Conservation (phyloP, 53 echinoderm and acorn worm genomes). For the Zoroaster sp. region DNA sequence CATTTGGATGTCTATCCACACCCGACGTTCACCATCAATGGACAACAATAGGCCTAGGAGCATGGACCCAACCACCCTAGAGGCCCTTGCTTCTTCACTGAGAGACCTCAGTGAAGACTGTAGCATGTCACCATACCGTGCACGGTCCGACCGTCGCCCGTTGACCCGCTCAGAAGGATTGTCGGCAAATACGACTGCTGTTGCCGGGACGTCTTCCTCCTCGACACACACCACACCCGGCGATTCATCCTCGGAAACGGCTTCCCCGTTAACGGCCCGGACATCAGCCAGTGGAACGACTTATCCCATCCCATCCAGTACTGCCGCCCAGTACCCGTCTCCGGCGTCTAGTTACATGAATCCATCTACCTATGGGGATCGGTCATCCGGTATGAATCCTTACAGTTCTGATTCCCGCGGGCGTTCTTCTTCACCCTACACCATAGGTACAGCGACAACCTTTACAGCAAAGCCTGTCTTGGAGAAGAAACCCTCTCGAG, state of each 20-base stretch:
- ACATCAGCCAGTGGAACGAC: background rate
- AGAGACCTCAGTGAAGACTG: constrained; percentile 53
- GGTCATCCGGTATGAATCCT: background rate
- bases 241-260: constrained; percentile 37
- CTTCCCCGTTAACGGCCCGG: constrained; percentile 2
- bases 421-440: constrained; percentile 30
- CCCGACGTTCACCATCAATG: constrained; percentile 33
- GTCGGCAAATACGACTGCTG: background rate
- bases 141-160: constrained; percentile 33
- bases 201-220: background rate
- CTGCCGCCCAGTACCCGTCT: constrained; percentile 33
- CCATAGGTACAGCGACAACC: constrained; percentile 1
- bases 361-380: background rate
- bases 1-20: constrained; percentile 46
- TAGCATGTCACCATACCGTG: constrained; percentile 56
- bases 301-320: constrained; percentile 4
- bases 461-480: constrained; percentile 36
- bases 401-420: constrained; percentile 4
- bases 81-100: constrained; percentile 34
- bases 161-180: background rate
- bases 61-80: constrained; percentile 48
- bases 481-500: constrained; percentile 28
- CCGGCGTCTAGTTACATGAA: constrained; percentile 8
- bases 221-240: constrained; percentile 16
- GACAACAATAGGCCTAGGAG: constrained; percentile 44